Conservation (phyloP, 2,888 invertebrate species). For the Catocala nupta region DNA sequence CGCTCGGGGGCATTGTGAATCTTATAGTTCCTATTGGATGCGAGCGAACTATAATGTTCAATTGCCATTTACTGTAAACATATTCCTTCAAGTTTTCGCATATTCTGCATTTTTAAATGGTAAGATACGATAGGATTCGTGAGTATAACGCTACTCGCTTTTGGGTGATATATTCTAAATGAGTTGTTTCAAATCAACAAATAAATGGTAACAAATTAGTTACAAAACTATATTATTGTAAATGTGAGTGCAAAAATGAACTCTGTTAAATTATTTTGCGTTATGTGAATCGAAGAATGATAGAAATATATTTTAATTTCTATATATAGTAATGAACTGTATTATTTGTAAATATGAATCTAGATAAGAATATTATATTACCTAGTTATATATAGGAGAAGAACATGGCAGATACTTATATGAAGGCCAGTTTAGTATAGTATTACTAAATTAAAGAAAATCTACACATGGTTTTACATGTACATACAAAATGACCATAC, state of each 20-base stretch:
- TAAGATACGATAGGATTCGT: slow-evolving; percentile 83
- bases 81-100: slow-evolving; percentile 86
- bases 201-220: slow-evolving; percentile 80
- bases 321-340: slow-evolving; percentile 87
- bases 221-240: slow-evolving; percentile 83
- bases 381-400: slow-evolving; percentile 87
- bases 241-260: slow-evolving; percentile 87
- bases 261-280: slow-evolving; percentile 88
- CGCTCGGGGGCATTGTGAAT: slow-evolving; percentile 84
- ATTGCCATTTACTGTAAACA: slow-evolving; percentile 85
- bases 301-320: slow-evolving; percentile 88
- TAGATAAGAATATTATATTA: slow-evolving; percentile 89
- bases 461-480: slow-evolving; percentile 87
- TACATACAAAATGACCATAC: slow-evolving; percentile 79
- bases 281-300: slow-evolving; percentile 87
- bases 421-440: slow-evolving; percentile 91
- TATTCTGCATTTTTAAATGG: slow-evolving; percentile 86
- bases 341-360: slow-evolving; percentile 89
- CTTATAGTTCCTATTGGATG: slow-evolving; percentile 87
- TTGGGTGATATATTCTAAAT: slow-evolving; percentile 87
- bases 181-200: slow-evolving; percentile 82
- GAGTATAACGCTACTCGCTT: slow-evolving; percentile 85
- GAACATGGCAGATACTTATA: slow-evolving; percentile 90
- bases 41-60: slow-evolving; percentile 87
- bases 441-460: slow-evolving; percentile 88